Percentiles rank a stretch among this genome's conserved stretches.
phyloP scores from a whole-genome alignment of 2,797 vertebrate species.

The Potorous gilbertii region DNA sequence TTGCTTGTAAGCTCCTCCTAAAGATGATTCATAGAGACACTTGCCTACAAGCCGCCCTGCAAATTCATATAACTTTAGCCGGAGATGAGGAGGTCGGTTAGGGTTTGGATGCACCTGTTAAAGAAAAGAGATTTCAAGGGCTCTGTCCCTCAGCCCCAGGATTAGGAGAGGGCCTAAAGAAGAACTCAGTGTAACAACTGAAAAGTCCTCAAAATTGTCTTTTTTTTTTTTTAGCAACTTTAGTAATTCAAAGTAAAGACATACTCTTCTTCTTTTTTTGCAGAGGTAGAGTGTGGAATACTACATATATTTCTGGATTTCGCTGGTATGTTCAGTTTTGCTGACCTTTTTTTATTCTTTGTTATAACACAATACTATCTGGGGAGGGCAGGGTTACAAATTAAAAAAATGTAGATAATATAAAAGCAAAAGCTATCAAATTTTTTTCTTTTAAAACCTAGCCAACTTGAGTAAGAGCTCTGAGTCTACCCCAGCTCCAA shows the following conservation, averaged over 20 bases:
- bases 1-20: conserved; percentile 97
- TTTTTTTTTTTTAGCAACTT: neutral
- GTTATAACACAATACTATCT: neutral
- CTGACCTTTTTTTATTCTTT: neutral
- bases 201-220: conserved; percentile 23
- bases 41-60: conserved; percentile 97
- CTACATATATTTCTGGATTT: neutral
- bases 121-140: conserved; percentile 49
- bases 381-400: neutral
- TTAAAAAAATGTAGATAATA: neutral
- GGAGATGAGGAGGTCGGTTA: conserved; percentile 90
- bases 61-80: conserved; percentile 97
- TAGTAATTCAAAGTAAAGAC: conserved; percentile 29
- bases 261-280: neutral
- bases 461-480: neutral
- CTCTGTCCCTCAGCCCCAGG: conserved; percentile 33
- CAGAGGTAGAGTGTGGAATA: neutral
- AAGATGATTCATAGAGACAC: conserved; percentile 97
- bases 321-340: neutral
- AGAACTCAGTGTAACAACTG: conserved; percentile 25
- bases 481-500: neutral
- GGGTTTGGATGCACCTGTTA: conserved; percentile 97
- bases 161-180: conserved; percentile 22
- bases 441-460: neutral
- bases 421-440: neutral